These are phyloP conservation scores for Anarsia innoxiella DNA, from an alignment of 2,888 invertebrate species.

Conservation along the genomic window DNA sequence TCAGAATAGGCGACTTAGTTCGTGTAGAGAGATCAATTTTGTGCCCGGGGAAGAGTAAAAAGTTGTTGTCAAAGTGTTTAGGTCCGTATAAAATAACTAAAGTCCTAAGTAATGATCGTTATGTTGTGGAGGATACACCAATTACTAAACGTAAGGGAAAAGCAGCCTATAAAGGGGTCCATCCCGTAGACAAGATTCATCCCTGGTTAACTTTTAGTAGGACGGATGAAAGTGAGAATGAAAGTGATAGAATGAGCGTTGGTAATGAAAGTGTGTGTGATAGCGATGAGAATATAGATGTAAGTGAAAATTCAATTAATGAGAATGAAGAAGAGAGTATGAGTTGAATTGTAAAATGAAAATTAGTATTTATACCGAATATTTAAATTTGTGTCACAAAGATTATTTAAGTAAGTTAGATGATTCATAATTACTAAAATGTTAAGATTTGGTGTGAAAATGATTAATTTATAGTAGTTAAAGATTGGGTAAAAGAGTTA, in stretches of 20 bases:
- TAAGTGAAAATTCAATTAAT: neutral
- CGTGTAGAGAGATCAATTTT: constrained; percentile 9
- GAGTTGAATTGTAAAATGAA: too few species aligned
- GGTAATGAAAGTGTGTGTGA: neutral
- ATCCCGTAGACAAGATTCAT: constrained; percentile 7
- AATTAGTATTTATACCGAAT: too few species aligned
- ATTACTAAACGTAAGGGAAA: constrained; percentile 7
- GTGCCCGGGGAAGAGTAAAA: constrained; percentile 12
- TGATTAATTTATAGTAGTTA: too few species aligned
- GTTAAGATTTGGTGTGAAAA: too few species aligned
- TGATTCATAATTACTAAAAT: too few species aligned
- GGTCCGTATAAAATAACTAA: too few species aligned
- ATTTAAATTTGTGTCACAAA: too few species aligned
- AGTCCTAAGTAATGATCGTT: constrained; percentile 11
- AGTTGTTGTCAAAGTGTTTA: constrained; percentile 9
- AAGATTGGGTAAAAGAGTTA: too few species aligned
- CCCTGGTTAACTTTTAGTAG: constrained; percentile 10
- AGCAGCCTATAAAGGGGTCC: constrained; percentile 5
- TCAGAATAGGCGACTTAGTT: constrained; percentile 10
- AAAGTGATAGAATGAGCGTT: neutral
- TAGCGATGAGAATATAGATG: neutral
- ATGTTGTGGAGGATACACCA: neutral
- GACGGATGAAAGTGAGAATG: too few species aligned
- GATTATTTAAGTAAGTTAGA: too few species aligned
- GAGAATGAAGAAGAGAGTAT: neutral